Conservation (phyloP, 2,888 invertebrate genomes). For the Parasteatoda lunata region DNA sequence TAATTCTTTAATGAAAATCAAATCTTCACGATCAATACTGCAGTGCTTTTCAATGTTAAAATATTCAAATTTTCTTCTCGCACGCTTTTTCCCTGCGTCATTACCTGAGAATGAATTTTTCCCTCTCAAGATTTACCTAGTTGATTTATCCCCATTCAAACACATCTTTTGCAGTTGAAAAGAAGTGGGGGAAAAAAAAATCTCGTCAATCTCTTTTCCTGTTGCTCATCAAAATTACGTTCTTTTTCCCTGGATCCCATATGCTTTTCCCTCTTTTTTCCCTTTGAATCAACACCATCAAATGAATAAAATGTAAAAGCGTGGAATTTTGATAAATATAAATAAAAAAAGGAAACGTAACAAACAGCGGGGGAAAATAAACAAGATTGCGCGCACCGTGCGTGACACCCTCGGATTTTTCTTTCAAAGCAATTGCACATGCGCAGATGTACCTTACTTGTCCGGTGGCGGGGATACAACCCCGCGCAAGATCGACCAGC, state of each 20-base stretch:
- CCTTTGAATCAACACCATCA: not conserved
- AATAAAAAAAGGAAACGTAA: not conserved
- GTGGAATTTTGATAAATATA: not conserved
- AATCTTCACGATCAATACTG: not conserved
- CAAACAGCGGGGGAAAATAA: not conserved
- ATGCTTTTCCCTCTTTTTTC: not conserved
- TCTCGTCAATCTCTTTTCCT: not conserved
- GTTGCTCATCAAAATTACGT: not conserved
- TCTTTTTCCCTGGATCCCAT: not conserved
- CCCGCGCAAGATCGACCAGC: slow-evolving; percentile 60
- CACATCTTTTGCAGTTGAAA: not conserved
- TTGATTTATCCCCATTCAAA: not conserved
- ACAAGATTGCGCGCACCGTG: not conserved
- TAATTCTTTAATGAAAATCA: too few relatives aligned
- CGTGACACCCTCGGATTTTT: slow-evolving; percentile 16
- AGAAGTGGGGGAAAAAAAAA: not conserved
- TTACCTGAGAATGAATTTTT: too few relatives aligned
- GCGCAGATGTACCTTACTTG: slow-evolving; percentile 16
- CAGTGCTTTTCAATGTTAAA: not conserved
- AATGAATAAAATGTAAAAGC: not conserved
- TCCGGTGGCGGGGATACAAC: slow-evolving; percentile 15
- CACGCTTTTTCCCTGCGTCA: not conserved
- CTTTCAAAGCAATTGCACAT: slow-evolving; percentile 27
- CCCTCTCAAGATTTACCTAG: not conserved
- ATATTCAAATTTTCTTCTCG: not conserved